Base-by-base conservation (phyloP, 1,140 invertebrate genomes). In the Micrasema minimum region DNA sequence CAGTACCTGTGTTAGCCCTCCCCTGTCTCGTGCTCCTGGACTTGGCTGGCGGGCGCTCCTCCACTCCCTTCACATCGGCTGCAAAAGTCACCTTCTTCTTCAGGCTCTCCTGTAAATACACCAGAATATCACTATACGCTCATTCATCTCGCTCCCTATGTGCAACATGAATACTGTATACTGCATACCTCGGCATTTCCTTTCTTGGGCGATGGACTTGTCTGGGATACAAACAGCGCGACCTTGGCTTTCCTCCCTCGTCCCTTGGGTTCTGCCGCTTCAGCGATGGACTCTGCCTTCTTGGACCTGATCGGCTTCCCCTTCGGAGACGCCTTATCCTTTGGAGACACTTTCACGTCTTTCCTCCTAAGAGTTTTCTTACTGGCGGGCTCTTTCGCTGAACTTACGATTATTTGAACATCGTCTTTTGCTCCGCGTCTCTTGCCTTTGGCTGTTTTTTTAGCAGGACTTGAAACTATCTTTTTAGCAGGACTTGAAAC, bases 11-110 rank as follows among this genome's bases (percentile, higher is more conserved):
- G n/a, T n/a, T 46, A 23, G 59, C 23, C 46, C 23, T 64, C n/a
- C 59, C 43, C 1, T 22, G 18, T 16, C 59, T 22, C 2, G 59
- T 45, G 59, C 22, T 22, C 20, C 59, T 26, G 10, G 59, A 14
- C 43, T 41, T 59, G 9, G 26, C 43, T 1, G 16, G 7, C 2
- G 59, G 43, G 10, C 45, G 43, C 14, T 64, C 23, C 45, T 66
- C 51, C 12, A 37, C 23, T 41, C 26, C 37, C 38, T 66, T 66
- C 14, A 51, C 50, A 7, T 38, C 50, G 14, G 62, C 55, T 14
- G 61, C 51, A 23, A 71, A 71, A 35, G 69, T 71, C 22, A 71
- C 69, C 45, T 71, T 71, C 31, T 71, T 71, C 53, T 71, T 71
- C 38, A 51, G 51, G 20, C 37, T 71, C 23, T 71, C 59, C 59